Percentiles rank a stretch among this genome's conserved stretches.
phyloP scores from a whole-genome alignment of 2,113 vertebrate species.

The Phodopus roborovskii region DNA sequence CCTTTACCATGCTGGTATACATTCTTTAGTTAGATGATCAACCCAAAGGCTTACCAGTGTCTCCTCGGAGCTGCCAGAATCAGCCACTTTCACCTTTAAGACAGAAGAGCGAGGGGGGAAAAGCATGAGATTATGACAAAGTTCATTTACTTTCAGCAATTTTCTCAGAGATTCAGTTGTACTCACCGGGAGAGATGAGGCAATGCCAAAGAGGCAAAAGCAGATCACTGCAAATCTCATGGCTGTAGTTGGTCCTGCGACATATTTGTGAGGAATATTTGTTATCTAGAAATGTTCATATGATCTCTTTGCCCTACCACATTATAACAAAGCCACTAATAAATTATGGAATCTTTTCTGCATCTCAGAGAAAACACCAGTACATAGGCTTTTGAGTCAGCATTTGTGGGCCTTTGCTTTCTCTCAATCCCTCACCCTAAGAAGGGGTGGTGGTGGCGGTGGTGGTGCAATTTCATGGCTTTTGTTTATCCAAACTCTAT shows the following conservation, averaged over 20 bases:
- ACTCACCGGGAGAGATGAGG: conserved; percentile 86
- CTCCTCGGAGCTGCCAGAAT: conserved; percentile 85
- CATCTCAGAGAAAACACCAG: background rate
- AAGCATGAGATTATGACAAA: conserved; percentile 34
- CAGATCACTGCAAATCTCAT: conserved; percentile 85
- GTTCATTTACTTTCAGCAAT: background rate
- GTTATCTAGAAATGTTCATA: background rate
- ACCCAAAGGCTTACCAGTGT: conserved; percentile 81
- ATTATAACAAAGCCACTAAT: background rate
- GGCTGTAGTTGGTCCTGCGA: conserved; percentile 76
- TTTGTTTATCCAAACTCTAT: background rate
- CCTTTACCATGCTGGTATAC: background rate
- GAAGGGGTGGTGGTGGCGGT: background rate
- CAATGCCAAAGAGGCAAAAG: conserved; percentile 84
- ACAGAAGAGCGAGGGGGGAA: conserved; percentile 45
- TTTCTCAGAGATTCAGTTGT: conserved; percentile 26
- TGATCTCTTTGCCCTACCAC: background rate
- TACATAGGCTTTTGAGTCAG: background rate
- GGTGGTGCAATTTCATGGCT: background rate
- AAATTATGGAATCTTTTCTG: conserved; percentile 21
- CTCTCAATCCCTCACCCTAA: background rate
- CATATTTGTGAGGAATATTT: conserved; percentile 57
- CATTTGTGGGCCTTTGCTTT: background rate
- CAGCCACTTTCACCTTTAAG: conserved; percentile 78
- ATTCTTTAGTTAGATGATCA: conserved; percentile 8